phyloP scores from a whole-genome alignment of 2,113 vertebrate species.

The Passer montanus region DNA sequence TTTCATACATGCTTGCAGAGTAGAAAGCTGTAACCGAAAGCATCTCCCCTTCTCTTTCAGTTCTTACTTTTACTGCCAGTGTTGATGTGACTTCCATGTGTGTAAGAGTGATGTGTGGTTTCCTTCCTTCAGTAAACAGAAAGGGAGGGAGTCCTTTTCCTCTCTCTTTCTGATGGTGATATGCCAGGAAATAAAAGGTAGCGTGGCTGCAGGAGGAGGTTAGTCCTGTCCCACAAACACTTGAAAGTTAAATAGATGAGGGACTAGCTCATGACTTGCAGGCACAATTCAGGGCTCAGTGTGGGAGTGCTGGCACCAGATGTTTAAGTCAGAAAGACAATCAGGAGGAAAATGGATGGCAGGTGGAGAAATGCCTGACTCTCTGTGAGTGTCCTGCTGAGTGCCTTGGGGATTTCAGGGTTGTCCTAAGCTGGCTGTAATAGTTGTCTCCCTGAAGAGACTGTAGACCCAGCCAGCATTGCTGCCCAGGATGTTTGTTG shows the following conservation, averaged over 20 bases:
- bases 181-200: not conserved
- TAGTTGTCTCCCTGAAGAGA: not conserved
- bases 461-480: fast-evolving
- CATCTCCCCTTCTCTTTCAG: not conserved
- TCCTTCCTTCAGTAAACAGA: not conserved
- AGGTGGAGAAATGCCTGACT: not conserved
- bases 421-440: not conserved
- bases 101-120: fast-evolving
- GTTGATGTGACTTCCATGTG: not conserved
- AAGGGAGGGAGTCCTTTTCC: not conserved
- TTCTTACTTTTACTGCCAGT: not conserved
- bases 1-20: not conserved
- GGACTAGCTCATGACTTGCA: not conserved
- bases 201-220: not conserved
- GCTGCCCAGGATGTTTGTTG: not conserved
- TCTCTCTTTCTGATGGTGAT: not conserved
- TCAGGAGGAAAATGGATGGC: not conserved
- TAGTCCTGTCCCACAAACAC: not conserved
- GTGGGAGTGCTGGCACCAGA: not conserved
- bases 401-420: not conserved
- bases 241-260: not conserved
- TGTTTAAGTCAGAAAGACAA: not conserved
- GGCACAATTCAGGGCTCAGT: not conserved
- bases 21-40: not conserved
- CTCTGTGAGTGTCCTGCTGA: not conserved